Conservation (phyloP, 2,888 invertebrate genomes). For the Agrotis ipsilon region DNA sequence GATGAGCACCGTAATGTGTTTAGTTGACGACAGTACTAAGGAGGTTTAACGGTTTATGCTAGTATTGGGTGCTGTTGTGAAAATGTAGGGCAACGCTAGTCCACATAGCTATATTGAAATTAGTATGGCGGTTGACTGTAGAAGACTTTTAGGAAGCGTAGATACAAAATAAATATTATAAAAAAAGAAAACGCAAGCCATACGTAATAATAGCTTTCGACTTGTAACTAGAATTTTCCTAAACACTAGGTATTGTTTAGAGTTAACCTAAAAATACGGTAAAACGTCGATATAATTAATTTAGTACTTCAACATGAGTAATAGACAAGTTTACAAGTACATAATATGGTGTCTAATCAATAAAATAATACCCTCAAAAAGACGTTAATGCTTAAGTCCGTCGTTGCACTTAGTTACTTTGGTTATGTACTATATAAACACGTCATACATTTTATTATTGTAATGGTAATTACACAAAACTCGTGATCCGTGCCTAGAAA, state of each 20-base stretch:
- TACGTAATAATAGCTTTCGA: no score
- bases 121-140: not conserved
- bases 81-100: constrained; percentile 26
- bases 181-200: no score
- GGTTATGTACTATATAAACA: not conserved
- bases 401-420: not conserved
- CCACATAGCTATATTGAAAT: not conserved
- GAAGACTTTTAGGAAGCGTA: not conserved
- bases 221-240: no score
- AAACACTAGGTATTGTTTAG: no score
- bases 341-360: not conserved
- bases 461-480: constrained; percentile 21
- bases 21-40: constrained; percentile 31
- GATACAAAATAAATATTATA: no score
- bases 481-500: constrained; percentile 30
- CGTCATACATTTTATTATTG: constrained; percentile 1
- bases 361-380: not conserved
- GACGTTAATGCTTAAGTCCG: not conserved
- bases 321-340: no score
- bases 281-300: no score
- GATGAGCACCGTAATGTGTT: constrained; percentile 34
- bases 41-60: constrained; percentile 37
- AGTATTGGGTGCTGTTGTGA: constrained; percentile 12
- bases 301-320: no score
- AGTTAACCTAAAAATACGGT: no score